A percentile compares a stretch with the other conserved stretches of the same genome.
Conservation (phyloP, 1,140 invertebrate genomes). For the Popillia japonica region DNA sequence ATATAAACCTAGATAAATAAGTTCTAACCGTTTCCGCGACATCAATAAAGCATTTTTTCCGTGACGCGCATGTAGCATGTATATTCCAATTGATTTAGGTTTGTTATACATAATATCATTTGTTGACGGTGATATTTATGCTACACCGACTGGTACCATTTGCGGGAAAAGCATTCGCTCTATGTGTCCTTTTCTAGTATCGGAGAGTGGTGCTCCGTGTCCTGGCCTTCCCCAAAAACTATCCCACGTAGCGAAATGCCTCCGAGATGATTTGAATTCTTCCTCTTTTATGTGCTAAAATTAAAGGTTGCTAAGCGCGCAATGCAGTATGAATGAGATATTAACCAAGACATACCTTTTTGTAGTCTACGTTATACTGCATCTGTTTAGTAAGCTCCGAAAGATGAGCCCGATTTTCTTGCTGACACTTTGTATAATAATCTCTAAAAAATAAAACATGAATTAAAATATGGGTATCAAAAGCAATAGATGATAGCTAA, state of each 20-base stretch:
- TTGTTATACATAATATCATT: background rate
- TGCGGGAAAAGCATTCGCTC: constrained; percentile 52
- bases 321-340: background rate
- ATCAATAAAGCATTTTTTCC: background rate
- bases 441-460: background rate
- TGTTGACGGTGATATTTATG: constrained; percentile 22
- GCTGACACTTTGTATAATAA: constrained; percentile 42
- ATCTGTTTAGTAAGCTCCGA: constrained; percentile 56
- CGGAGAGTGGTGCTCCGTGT: constrained; percentile 68
- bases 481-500: too few species aligned
- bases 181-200: constrained; percentile 55
- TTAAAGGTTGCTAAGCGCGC: constrained; percentile 35
- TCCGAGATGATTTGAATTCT: constrained; percentile 66
- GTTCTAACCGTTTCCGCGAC: background rate
- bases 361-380: constrained; percentile 49
- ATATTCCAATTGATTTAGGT: background rate
- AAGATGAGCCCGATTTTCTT: constrained; percentile 46
- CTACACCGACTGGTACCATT: constrained; percentile 31
- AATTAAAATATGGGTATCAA: too few species aligned
- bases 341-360: constrained; percentile 48
- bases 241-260: constrained; percentile 73
- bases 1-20: background rate
- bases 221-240: constrained; percentile 74
- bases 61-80: background rate
- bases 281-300: constrained; percentile 62